Evolutionary conservation across 2,797 vertebrate genomes (phyloP), one percentile per base, ranked within the genome.

Genomic region (Danio kyathit): DNA sequence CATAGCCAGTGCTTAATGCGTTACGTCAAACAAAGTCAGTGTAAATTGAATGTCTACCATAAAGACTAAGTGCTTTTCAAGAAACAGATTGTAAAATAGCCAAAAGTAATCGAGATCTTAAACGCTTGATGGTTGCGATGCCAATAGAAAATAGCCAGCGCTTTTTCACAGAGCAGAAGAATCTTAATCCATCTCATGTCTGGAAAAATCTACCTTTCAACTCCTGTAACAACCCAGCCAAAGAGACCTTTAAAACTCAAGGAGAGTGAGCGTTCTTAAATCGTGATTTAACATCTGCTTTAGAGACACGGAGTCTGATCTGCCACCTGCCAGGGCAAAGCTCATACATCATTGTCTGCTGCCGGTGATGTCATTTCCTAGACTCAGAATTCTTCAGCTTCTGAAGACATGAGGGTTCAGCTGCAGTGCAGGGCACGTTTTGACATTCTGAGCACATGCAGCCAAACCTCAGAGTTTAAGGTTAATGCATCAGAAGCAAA

Each of bases 311-410:
- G 54, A 63, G 56, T 60, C 41, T 61, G 63, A 21, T 63, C 19
- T 72, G 59, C 49, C 80, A 81, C 43, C 79, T 72, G 70, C 51
- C 51, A 57, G 73, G 65, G 70, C 74, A 78, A 49, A 19, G 38
- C 56, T 82, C 77, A 74, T 89, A 63, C 77, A 85, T 89, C 80
- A 77, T 59, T 51, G 67, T 77, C 76, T 72, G 29, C 65, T 65
- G 38, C 19, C 29, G 65, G 65, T 81, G 83, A 86, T 86, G 81
- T 86, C 46, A 83, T 66, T 54, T 84, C 70, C 44, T 69, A 54
- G 61, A 64, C 40, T 59, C 71, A 56, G 56, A 46, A 38, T 70
- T 52, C 56, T 52, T 52, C 44, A 49, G 66, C 48, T 21, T 52
- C 46, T 71, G 56, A 60, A 57, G 54, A 70, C 29, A 19, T 41